Evolutionary conservation across 2,888 invertebrate species (phyloP).

Genomic region (Conistra vaccinii): DNA sequence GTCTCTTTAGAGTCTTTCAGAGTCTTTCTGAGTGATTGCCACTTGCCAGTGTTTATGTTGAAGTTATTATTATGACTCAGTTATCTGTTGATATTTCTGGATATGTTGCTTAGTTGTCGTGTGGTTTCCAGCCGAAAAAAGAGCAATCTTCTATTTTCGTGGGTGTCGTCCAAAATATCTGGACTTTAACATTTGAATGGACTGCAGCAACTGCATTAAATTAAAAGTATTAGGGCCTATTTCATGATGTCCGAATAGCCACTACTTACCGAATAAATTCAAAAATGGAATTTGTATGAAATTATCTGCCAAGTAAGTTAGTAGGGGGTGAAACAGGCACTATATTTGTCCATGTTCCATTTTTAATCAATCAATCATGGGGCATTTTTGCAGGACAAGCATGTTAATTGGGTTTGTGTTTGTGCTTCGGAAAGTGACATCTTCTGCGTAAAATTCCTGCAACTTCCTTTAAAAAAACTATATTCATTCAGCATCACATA

Average conservation of each 20-base stretch:
- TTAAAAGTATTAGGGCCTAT: too few species aligned
- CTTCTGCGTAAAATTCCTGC: background rate
- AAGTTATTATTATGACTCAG: conserved; percentile 23
- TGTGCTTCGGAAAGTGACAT: background rate
- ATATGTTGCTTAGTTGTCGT: conserved; percentile 31
- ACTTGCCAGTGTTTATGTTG: conserved; percentile 6
- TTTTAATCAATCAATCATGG: background rate
- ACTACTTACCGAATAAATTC: too few species aligned
- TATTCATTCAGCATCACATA: conserved; percentile 12
- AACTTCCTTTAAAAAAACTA: background rate
- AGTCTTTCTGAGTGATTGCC: conserved; percentile 19
- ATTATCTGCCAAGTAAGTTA: too few species aligned
- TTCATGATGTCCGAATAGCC: too few species aligned
- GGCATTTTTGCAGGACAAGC: background rate
- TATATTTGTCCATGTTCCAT: background rate
- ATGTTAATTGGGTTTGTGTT: background rate
- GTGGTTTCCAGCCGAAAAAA: conserved; percentile 32
- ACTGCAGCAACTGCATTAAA: background rate
- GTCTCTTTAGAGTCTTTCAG: background rate
- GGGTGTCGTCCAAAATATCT: conserved; percentile 1
- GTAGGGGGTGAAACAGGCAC: too few species aligned
- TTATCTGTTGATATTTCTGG: conserved; percentile 24
- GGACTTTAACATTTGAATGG: background rate
- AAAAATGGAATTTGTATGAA: too few species aligned
- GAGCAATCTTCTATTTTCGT: conserved; percentile 24